Percentiles rank a stretch among this genome's conserved stretches.
Evolutionary conservation across 2,888 invertebrate species (phyloP).

Genomic region (Dryobota labecula): DNA sequence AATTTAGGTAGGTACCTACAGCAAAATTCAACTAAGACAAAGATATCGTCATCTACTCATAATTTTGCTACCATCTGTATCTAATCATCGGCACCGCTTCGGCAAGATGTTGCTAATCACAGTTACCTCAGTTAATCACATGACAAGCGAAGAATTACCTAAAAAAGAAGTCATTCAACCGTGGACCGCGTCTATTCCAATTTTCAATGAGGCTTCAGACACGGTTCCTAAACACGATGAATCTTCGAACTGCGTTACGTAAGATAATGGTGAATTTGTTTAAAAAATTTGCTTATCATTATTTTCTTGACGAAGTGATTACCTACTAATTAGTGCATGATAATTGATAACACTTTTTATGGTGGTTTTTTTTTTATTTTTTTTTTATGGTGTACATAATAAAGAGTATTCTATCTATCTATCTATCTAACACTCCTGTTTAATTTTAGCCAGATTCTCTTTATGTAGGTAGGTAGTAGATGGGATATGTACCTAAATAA

Average conservation of each 20-base stretch:
- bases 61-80: constrained; percentile 23
- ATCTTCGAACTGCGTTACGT: constrained; percentile 21
- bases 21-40: background rate
- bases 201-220: constrained; percentile 30
- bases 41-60: background rate
- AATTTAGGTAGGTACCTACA: background rate
- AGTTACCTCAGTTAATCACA: constrained; percentile 23
- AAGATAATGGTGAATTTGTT: constrained; percentile 18
- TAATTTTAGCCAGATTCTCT: no score
- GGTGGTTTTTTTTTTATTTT: no score
- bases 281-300: background rate
- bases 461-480: no score
- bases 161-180: constrained; percentile 58
- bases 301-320: background rate
- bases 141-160: constrained; percentile 48
- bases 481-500: no score
- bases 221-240: constrained; percentile 33
- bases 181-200: constrained; percentile 44
- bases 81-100: constrained; percentile 8
- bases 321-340: background rate
- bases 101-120: background rate
- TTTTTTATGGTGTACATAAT: no score
- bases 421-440: no score
- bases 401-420: no score
- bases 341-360: no score